Percentiles rank a stretch among this genome's conserved stretches.
Conservation (phyloP, 2,113 vertebrate genomes). For the Ammodytes marinus region DNA sequence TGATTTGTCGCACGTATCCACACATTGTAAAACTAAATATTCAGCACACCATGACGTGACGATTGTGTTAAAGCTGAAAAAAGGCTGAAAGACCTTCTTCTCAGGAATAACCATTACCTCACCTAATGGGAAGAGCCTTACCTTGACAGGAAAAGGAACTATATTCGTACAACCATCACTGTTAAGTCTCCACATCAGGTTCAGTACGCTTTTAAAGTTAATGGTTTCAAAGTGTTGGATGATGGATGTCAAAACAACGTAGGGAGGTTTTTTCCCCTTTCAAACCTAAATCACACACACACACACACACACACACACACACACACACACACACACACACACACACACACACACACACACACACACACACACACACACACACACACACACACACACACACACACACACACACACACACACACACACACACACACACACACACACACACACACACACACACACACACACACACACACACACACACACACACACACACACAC, state of each 20-base stretch:
- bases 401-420: conserved; percentile 13
- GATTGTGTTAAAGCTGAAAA: conserved; percentile 12
- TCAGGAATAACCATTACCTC: conserved; percentile 50
- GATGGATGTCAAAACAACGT: not conserved
- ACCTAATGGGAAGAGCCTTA: conserved; percentile 20
- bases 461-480: not conserved
- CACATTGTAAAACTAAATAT: not conserved
- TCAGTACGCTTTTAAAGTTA: not conserved
- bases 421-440: not conserved
- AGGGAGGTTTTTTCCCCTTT: conserved; percentile 4
- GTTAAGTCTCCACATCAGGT: not conserved
- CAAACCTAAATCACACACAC: not conserved
- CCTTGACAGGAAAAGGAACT: conserved; percentile 23
- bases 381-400: conserved; percentile 23
- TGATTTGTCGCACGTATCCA: not conserved
- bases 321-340: not conserved
- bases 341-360: conserved; percentile 17
- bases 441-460: not conserved
- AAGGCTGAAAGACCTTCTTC: conserved; percentile 5
- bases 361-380: conserved; percentile 16
- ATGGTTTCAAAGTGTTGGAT: not conserved
- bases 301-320: not conserved
- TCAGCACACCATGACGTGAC: conserved; percentile 22
- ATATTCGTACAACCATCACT: conserved; percentile 26
- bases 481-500: not conserved